These are phyloP conservation scores for Coenonympha glycerion DNA, from an alignment of 2,888 invertebrate genomes.

Conservation along the genomic window DNA sequence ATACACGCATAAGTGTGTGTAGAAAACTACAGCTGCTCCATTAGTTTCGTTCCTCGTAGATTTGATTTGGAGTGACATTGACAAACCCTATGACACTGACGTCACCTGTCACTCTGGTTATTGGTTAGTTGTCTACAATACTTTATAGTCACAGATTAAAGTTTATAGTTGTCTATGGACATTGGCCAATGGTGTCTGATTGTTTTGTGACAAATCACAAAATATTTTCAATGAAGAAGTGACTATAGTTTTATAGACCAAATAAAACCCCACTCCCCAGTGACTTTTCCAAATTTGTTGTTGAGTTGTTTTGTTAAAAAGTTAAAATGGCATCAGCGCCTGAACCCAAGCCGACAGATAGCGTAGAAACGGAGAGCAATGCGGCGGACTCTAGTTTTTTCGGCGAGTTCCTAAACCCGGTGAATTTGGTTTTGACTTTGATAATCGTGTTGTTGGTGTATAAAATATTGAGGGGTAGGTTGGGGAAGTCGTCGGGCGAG, in stretches of 20 bases:
- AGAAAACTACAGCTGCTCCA: no score
- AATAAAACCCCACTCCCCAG: slow-evolving; percentile 32
- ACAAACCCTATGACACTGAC: no score
- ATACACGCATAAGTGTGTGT: no score
- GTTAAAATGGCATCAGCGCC: slow-evolving; percentile 52
- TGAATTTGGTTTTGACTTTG: slow-evolving; percentile 79
- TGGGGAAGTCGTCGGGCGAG: slow-evolving; percentile 44
- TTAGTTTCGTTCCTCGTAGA: no score
- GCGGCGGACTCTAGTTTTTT: slow-evolving; percentile 52
- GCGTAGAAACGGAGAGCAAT: slow-evolving; percentile 32
- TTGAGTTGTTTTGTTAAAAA: slow-evolving; percentile 23
- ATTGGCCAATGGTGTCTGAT: slow-evolving; percentile 33
- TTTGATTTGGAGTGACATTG: no score
- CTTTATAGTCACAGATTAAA: no score
- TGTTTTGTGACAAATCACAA: slow-evolving; percentile 32
- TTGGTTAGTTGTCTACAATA: no score
- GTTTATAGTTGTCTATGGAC: no score
- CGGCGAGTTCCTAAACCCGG: slow-evolving; percentile 77
- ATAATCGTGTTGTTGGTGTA: slow-evolving; percentile 80
- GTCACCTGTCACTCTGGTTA: no score
- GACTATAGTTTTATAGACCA: slow-evolving; percentile 33
- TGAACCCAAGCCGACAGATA: slow-evolving; percentile 40
- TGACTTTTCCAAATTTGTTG: slow-evolving; percentile 30
- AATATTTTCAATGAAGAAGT: no score
- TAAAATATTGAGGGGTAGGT: slow-evolving; percentile 77